Evolutionary conservation across 2,888 invertebrate species (phyloP).

Genomic region (Sycophila texana): DNA sequence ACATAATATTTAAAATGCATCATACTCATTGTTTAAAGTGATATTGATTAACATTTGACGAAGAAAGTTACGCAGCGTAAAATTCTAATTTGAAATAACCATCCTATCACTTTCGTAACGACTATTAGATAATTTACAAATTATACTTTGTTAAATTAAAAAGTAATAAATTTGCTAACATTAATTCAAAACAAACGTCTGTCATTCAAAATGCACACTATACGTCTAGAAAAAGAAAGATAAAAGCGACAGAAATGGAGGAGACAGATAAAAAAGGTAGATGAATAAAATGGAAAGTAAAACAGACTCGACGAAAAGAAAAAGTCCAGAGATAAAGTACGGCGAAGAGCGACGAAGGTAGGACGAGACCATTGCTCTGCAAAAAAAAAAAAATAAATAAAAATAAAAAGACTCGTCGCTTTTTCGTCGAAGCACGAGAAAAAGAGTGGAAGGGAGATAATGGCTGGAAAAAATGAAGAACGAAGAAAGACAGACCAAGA

Average conservation of each 20-base stretch:
- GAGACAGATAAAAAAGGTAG: constrained; percentile 60
- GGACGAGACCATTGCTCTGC: constrained; percentile 29
- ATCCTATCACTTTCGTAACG: too few species aligned
- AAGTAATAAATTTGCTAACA: too few species aligned
- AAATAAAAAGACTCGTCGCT: constrained; percentile 10
- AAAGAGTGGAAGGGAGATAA: constrained; percentile 9
- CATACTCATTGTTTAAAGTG: too few species aligned
- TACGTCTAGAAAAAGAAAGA: neutral
- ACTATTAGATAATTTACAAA: too few species aligned
- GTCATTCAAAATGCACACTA: too few species aligned
- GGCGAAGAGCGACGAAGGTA: constrained; percentile 27
- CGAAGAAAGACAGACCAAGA: neutral
- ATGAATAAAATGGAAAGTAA: constrained; percentile 51
- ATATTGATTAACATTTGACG: too few species aligned
- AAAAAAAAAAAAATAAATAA: constrained; percentile 19
- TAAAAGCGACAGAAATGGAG: constrained; percentile 22
- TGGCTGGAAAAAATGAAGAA: neutral
- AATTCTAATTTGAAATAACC: too few species aligned
- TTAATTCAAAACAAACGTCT: too few species aligned
- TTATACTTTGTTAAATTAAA: too few species aligned
- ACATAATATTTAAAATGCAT: too few species aligned
- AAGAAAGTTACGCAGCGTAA: too few species aligned
- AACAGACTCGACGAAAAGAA: constrained; percentile 47
- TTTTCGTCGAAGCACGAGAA: constrained; percentile 15
- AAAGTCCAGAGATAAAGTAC: constrained; percentile 47